Evolutionary conservation across 2,888 invertebrate species (phyloP).

Genomic region (Diogma glabrata): DNA sequence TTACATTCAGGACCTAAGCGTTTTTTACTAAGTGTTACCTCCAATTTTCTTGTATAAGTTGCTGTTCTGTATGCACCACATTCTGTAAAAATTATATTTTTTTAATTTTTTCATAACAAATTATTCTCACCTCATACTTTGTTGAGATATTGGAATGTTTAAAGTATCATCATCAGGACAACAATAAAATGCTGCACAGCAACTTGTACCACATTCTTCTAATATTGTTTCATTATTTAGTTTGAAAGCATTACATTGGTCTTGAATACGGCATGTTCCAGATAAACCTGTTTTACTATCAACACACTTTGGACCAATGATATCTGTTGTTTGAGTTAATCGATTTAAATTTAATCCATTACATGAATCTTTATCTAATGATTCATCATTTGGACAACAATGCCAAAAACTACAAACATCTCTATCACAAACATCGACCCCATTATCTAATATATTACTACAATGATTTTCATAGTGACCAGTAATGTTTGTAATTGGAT

Average conservation of each 20-base stretch:
- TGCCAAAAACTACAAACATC: background rate
- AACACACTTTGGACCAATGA: background rate
- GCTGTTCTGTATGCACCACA: no score
- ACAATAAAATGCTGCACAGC: background rate
- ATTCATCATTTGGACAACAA: background rate
- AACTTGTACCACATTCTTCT: background rate
- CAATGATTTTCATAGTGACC: no score
- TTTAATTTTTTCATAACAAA: no score
- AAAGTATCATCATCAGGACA: background rate
- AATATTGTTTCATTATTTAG: no score
- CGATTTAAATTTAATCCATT: background rate
- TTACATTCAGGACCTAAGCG: no score
- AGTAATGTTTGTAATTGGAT: no score
- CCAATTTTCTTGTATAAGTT: no score
- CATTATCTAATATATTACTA: no score
- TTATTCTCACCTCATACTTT: no score
- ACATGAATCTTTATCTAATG: background rate
- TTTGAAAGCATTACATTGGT: no score
- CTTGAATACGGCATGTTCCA: slow-evolving; percentile 3
- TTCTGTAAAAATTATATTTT: no score
- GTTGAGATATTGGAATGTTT: background rate
- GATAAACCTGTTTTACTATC: background rate
- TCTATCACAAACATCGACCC: background rate
- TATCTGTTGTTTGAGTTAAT: background rate
- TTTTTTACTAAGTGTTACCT: no score